Evolutionary conservation across 1,140 invertebrate genomes (phyloP), one percentile per base, ranked within the genome.

Genomic region (Lasioglossum baleicum): DNA sequence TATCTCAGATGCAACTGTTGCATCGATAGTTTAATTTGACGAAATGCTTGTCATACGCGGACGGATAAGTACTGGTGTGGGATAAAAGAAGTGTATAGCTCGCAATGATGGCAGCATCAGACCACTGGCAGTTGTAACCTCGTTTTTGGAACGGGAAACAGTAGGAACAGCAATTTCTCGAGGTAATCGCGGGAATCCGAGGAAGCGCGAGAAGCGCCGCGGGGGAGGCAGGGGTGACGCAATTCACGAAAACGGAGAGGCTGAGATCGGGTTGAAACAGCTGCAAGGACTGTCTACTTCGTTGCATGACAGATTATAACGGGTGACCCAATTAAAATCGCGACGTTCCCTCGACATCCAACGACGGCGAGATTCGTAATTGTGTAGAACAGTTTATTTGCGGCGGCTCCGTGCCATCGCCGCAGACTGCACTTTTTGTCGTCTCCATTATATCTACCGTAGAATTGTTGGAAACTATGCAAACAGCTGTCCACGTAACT

Each of bases 261-360:
- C 60, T 65, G 44, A 51, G 31, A 73, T 68, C 80, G 72, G 81
- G 67, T 83, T 81, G 82, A 83, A 86, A 78, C 83, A 86, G 83
- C 83, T 85, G 78, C 75, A 74, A 67, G 64, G 53, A 58, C 72
- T 78, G 80, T 87, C 84, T 87, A 72, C 31, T 77, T 81, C 61
- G 58, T 82, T 84, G 75, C 74, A 86, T 88, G 86, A 87, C 86
- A 87, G 85, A 90, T 90, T 89, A 87, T 88, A 90, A 88, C 83
- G 83, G 81, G 84, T 90, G 89, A 90, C 89, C 88, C 87, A 88
- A 90, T 90, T 90, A 90, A 89, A 87, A 86, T 83, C 76, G 56
- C 73, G 73, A 61, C 64, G 75, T 68, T 63, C 80, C 7, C 40
- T 56, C 15, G 44, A 67, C 78, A 44, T 22, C 40, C 44, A n/a